A percentile compares a stretch with the other conserved stretches of the same genome.
Evolutionary conservation across 2,888 invertebrate genomes (phyloP).

Genomic region (Trichogramma dendrolimi): DNA sequence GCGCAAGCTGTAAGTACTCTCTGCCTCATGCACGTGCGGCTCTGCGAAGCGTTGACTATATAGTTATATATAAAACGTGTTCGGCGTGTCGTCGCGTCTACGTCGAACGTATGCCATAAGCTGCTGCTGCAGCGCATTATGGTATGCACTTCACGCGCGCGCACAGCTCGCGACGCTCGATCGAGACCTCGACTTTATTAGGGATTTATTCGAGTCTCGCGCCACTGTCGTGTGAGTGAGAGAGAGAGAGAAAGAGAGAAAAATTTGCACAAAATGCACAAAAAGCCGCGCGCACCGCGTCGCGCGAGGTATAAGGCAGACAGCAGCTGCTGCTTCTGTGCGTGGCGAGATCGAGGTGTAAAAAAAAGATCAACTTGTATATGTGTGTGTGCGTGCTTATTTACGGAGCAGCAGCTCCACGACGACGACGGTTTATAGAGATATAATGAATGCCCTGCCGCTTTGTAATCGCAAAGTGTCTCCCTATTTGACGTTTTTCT

Average conservation of each 20-base stretch:
- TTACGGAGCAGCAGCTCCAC: neutral
- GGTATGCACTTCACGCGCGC: too few species aligned
- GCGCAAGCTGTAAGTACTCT: neutral
- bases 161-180: neutral
- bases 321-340: too few species aligned
- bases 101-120: too few species aligned
- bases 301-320: too few species aligned
- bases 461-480: neutral
- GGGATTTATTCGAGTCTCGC: neutral
- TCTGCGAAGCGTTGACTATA: neutral
- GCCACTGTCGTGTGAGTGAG: too few species aligned
- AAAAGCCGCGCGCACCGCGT: too few species aligned
- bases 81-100: neutral
- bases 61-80: neutral
- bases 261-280: neutral
- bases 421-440: constrained; percentile 12
- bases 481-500: constrained; percentile 4
- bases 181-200: constrained; percentile 12
- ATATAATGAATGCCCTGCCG: constrained; percentile 9
- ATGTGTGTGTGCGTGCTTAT: too few species aligned
- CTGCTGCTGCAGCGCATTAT: too few species aligned
- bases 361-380: too few species aligned
- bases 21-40: constrained; percentile 1
- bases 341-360: too few species aligned
- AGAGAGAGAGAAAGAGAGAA: too few species aligned